Evolutionary conservation across 2,888 invertebrate species (phyloP).

Genomic region (Clostera curtula): DNA sequence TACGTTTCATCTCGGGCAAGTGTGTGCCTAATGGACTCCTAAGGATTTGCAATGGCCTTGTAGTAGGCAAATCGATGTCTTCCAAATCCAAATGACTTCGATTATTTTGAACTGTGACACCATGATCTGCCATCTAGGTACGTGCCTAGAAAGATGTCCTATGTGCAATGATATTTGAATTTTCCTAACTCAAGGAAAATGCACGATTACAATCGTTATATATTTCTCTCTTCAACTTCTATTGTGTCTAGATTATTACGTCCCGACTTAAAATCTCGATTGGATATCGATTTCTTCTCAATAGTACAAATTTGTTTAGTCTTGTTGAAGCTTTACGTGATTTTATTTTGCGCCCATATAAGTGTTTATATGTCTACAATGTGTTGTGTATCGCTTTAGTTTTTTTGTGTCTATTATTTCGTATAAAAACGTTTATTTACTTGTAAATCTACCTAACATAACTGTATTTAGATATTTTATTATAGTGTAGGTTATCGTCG

Average conservation of each 20-base stretch:
- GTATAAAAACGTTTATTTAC: constrained; percentile 12
- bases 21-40: no score
- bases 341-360: constrained; percentile 36
- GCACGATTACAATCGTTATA: no score
- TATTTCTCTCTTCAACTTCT: no score
- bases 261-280: constrained; percentile 25
- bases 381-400: constrained; percentile 32
- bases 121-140: no score
- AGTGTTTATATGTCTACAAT: constrained; percentile 28
- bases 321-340: constrained; percentile 43
- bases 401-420: constrained; percentile 12
- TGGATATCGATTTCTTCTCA: constrained; percentile 44
- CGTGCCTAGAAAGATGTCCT: no score
- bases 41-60: no score
- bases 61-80: constrained; percentile 38
- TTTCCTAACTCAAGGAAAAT: no score
- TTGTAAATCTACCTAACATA: constrained; percentile 11
- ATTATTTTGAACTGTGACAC: neutral
- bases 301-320: constrained; percentile 68
- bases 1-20: no score
- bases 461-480: constrained; percentile 15
- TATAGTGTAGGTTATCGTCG: constrained; percentile 16
- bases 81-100: constrained; percentile 20
- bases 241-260: constrained; percentile 17
- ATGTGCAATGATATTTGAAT: no score